A percentile compares a stretch with the other conserved stretches of the same genome.
Evolutionary conservation across 2,888 invertebrate species (phyloP).

Genomic region (Lymantria monacha): DNA sequence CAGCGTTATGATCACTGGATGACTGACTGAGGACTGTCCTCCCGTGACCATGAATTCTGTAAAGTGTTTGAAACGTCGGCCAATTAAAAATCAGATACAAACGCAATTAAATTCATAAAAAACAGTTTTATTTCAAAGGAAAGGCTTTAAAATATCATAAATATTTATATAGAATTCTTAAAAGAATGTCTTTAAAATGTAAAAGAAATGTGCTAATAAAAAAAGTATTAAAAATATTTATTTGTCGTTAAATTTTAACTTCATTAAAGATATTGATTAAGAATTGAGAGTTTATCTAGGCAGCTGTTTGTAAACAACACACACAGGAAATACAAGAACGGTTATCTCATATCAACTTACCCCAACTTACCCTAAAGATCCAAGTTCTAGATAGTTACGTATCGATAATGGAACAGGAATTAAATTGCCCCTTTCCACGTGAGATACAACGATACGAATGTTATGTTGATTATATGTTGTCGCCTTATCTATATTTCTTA

Average conservation of each 20-base stretch:
- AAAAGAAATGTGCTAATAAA: too few species aligned
- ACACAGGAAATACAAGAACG: not conserved
- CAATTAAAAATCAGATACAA: too few species aligned
- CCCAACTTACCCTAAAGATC: constrained; percentile 21
- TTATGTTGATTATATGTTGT: not conserved
- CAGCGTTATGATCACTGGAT: too few species aligned
- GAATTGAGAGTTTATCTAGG: not conserved
- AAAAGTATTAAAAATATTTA: not conserved
- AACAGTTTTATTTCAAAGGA: too few species aligned
- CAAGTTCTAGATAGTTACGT: constrained; percentile 18
- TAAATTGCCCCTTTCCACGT: constrained; percentile 33
- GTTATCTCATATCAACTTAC: not conserved
- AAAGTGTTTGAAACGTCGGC: too few species aligned
- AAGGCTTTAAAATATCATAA: too few species aligned
- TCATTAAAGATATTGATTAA: not conserved
- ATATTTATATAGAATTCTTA: too few species aligned
- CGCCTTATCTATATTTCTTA: not conserved
- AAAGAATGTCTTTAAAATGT: too few species aligned
- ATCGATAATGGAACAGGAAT: constrained; percentile 32
- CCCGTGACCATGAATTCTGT: too few species aligned
- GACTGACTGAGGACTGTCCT: too few species aligned
- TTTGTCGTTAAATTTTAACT: not conserved
- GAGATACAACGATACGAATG: constrained; percentile 33
- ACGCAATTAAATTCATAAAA: too few species aligned
- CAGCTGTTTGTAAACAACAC: not conserved